Evolutionary conservation across 1,140 invertebrate genomes (phyloP).

Genomic region (Tenebrio molitor): DNA sequence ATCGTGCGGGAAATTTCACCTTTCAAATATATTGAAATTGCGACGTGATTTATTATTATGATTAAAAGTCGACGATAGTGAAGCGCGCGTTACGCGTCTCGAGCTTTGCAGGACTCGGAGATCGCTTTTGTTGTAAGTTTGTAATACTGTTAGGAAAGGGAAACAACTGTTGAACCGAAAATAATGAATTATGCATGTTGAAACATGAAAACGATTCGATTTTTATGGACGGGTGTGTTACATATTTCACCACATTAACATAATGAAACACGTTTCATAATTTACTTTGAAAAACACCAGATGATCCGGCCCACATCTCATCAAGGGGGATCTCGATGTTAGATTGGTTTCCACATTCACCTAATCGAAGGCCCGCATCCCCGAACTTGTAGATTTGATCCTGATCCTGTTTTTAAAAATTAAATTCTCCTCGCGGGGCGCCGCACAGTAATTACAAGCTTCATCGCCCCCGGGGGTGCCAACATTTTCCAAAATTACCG

Average conservation of each 20-base stretch:
- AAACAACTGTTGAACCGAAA: conserved; percentile 45
- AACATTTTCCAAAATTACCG: no score
- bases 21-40: neutral
- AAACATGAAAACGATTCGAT: conserved; percentile 39
- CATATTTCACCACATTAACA: conserved; percentile 36
- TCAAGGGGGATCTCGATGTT: neutral
- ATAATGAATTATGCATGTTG: conserved; percentile 44
- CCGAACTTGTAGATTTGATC: no score
- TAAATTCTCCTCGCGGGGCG: conserved; percentile 7
- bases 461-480: no score
- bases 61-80: neutral
- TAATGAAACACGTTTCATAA: conserved; percentile 37
- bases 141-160: conserved; percentile 33
- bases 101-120: neutral
- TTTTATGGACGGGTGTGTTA: conserved; percentile 38
- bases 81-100: neutral
- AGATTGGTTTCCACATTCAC: no score
- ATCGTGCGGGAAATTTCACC: neutral
- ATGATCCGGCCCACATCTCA: conserved; percentile 1
- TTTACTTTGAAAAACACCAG: conserved; percentile 20
- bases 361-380: no score
- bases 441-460: neutral
- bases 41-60: neutral
- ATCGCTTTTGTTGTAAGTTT: conserved; percentile 35
- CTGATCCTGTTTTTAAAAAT: conserved; percentile 7